Percentiles rank a stretch among this genome's conserved stretches.
Conservation (phyloP, 2,797 vertebrate genomes). For the Sebastes taczanowskii region DNA sequence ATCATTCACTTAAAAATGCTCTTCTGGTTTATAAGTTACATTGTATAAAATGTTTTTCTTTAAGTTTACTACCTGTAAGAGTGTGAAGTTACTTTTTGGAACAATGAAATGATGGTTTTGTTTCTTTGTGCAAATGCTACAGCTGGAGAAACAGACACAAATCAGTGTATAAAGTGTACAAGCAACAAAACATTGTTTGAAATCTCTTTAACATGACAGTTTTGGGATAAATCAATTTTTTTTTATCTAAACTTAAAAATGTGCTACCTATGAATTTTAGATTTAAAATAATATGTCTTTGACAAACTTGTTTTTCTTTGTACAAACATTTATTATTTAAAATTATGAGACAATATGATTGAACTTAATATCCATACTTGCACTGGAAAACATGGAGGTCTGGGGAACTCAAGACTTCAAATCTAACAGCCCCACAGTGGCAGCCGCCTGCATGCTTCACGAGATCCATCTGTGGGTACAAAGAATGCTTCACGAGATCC, state of each 20-base stretch:
- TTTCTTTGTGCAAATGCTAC: conserved; percentile 97
- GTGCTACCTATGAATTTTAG: too few relatives aligned
- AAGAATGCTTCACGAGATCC: conserved; percentile 88
- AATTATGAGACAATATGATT: background rate
- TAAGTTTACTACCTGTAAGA: conserved; percentile 86
- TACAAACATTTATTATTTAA: background rate
- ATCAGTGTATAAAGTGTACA: background rate
- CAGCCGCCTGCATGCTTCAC: conserved; percentile 93
- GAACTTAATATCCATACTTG: conserved; percentile 84
- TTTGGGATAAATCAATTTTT: background rate
- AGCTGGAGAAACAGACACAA: conserved; percentile 75
- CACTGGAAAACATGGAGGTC: conserved; percentile 93
- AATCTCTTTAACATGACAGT: background rate
- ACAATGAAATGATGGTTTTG: conserved; percentile 96
- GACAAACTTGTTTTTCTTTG: too few relatives aligned
- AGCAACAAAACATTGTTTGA: background rate
- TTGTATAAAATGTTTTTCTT: background rate
- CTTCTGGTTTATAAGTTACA: background rate
- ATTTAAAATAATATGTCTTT: too few relatives aligned
- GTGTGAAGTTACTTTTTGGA: conserved; percentile 87
- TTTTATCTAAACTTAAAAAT: too few relatives aligned
- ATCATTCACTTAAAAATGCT: background rate
- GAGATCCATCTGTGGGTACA: conserved; percentile 81
- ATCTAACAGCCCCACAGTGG: conserved; percentile 93
- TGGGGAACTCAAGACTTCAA: conserved; percentile 89